A percentile compares a stretch with the other conserved stretches of the same genome.
Conservation (phyloP, 2,113 vertebrate genomes). For the Colossoma macropomum region DNA sequence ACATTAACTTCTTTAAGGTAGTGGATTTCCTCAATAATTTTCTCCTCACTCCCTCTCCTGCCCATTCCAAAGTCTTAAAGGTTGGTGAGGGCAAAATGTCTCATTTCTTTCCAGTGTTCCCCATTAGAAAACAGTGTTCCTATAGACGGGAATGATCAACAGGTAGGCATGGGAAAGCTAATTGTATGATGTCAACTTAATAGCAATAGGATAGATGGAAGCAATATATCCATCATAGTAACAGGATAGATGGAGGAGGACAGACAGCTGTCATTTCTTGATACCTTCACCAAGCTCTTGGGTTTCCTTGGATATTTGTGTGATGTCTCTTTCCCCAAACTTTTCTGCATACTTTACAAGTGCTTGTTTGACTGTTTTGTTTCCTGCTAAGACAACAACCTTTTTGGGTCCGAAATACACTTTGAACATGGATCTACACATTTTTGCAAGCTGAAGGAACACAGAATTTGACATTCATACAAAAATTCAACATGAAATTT, state of each 20-base stretch:
- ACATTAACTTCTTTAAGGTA: slow-evolving; percentile 60
- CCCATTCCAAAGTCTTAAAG: slow-evolving; percentile 73
- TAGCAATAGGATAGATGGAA: no score
- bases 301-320: neutral
- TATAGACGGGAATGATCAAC: slow-evolving; percentile 30
- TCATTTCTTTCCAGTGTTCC: slow-evolving; percentile 69
- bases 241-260: no score
- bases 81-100: slow-evolving; percentile 63
- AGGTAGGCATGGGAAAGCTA: neutral
- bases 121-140: slow-evolving; percentile 65
- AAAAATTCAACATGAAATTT: neutral
- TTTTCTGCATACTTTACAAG: slow-evolving; percentile 77
- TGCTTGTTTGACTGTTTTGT: slow-evolving; percentile 80
- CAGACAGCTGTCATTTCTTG: no score
- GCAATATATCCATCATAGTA: no score
- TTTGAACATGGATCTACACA: slow-evolving; percentile 80
- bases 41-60: slow-evolving; percentile 59
- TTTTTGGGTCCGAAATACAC: slow-evolving; percentile 80
- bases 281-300: no score
- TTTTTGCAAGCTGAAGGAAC: slow-evolving; percentile 79
- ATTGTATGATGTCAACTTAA: neutral
- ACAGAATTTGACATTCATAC: slow-evolving; percentile 2
- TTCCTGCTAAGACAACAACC: slow-evolving; percentile 79
- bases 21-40: no score
- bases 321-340: no score